These are phyloP conservation scores for Uloborus diversus DNA, from an alignment of 1,140 invertebrate species.

Conservation along the genomic window DNA sequence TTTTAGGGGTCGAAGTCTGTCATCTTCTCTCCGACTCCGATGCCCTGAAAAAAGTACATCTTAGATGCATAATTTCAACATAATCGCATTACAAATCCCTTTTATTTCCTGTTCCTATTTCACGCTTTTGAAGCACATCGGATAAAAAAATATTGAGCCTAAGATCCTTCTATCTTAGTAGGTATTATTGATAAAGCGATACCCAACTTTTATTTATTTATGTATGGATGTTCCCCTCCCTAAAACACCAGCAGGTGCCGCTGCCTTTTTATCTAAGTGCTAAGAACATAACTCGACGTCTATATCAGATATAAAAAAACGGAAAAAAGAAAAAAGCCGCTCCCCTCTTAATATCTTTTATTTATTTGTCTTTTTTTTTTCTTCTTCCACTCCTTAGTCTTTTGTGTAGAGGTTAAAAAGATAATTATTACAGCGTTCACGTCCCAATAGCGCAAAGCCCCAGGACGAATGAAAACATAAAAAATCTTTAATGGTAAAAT, in stretches of 20 bases:
- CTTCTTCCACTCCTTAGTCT: neutral
- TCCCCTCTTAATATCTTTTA: conserved; percentile 23
- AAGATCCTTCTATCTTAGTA: too few species aligned
- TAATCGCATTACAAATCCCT: too few species aligned
- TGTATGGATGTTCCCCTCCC: neutral
- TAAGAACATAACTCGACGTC: conserved; percentile 50
- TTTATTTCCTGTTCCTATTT: too few species aligned
- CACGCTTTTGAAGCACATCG: too few species aligned
- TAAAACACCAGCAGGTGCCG: conserved; percentile 28
- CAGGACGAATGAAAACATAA: conserved; percentile 1
- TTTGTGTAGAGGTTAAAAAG: conserved; percentile 42
- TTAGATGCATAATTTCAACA: too few species aligned
- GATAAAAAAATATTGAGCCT: too few species aligned
- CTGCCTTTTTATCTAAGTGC: conserved; percentile 27
- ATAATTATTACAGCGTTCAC: conserved; percentile 28
- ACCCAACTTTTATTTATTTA: neutral
- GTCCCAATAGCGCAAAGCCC: conserved; percentile 3
- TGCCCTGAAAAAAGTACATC: too few species aligned
- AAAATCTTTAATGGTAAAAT: conserved; percentile 45
- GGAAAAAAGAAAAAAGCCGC: neutral
- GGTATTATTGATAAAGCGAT: too few species aligned
- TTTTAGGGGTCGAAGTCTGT: too few species aligned
- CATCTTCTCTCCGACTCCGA: too few species aligned
- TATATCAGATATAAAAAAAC: conserved; percentile 29
- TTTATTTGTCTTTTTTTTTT: conserved; percentile 1